Conservation (phyloP, 2,888 invertebrate genomes). For the Atethmia centrago region DNA sequence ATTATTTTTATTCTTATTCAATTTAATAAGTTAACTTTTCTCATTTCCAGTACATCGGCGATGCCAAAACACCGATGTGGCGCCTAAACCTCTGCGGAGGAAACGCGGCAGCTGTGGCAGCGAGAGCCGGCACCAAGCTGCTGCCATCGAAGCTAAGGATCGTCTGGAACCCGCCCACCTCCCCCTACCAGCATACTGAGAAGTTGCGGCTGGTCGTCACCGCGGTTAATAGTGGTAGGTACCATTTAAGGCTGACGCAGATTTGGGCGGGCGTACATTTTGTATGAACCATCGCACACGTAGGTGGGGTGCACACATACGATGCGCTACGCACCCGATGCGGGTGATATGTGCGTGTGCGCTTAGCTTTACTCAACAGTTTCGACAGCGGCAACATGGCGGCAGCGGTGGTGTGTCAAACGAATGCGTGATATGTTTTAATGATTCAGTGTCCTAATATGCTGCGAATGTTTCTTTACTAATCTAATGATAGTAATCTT, state of each 20-base stretch:
- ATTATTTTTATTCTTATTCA: no score
- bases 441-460: constrained; percentile 32
- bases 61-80: constrained; percentile 88
- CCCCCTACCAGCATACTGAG: constrained; percentile 86
- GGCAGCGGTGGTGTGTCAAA: constrained; percentile 11
- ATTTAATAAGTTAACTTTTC: not conserved
- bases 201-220: constrained; percentile 86
- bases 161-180: constrained; percentile 89
- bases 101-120: constrained; percentile 88
- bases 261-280: not conserved
- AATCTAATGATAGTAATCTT: constrained; percentile 29
- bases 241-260: not conserved
- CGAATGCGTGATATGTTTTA: constrained; percentile 41
- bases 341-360: not conserved
- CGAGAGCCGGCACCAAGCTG: constrained; percentile 85
- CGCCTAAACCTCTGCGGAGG: constrained; percentile 90
- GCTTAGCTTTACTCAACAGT: constrained; percentile 5
- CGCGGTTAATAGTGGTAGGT: constrained; percentile 87
- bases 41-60: constrained; percentile 81
- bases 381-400: constrained; percentile 32
- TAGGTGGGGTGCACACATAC: not conserved
- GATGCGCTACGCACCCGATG: no score
- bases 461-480: constrained; percentile 19
- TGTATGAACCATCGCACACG: not conserved
- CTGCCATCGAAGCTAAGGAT: constrained; percentile 90